These are phyloP conservation scores for Allophyes oxyacanthae DNA, from an alignment of 2,888 invertebrate species.

Conservation along the genomic window DNA sequence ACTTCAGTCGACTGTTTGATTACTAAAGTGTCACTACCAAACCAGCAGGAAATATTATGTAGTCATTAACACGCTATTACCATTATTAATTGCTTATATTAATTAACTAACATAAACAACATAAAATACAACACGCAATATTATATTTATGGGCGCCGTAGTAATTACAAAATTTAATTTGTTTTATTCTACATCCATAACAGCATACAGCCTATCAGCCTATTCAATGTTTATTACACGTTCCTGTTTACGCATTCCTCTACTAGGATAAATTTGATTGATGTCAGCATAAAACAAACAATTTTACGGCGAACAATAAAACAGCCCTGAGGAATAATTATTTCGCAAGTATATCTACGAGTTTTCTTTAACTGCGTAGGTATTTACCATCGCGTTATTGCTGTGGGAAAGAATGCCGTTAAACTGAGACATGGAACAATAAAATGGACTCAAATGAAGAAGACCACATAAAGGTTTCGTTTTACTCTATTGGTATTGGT, in stretches of 20 bases:
- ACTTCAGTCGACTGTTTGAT: neutral
- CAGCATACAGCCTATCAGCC: constrained; percentile 6
- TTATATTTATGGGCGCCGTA: constrained; percentile 17
- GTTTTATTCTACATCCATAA: constrained; percentile 1
- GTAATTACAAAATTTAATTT: constrained; percentile 38
- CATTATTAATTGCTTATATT: constrained; percentile 30
- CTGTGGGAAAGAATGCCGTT: constrained; percentile 69
- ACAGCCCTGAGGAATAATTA: constrained; percentile 60
- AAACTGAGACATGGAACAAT: constrained; percentile 59
- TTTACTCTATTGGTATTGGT: constrained; percentile 52
- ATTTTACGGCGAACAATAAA: constrained; percentile 68
- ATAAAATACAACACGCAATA: constrained; percentile 35
- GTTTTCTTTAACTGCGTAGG: constrained; percentile 59
- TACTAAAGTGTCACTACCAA: constrained; percentile 10
- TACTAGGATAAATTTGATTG: constrained; percentile 53
- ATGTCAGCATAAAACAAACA: constrained; percentile 66
- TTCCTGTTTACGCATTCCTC: constrained; percentile 35
- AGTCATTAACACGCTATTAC: constrained; percentile 27
- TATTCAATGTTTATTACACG: constrained; percentile 9
- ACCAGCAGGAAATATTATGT: constrained; percentile 25
- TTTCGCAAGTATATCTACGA: constrained; percentile 60
- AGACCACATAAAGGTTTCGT: constrained; percentile 48
- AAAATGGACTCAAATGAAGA: constrained; percentile 61
- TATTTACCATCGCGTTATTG: constrained; percentile 50
- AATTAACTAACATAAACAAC: constrained; percentile 39